Conservation (phyloP, 2,888 invertebrate genomes). For the Cerastoderma edule region DNA sequence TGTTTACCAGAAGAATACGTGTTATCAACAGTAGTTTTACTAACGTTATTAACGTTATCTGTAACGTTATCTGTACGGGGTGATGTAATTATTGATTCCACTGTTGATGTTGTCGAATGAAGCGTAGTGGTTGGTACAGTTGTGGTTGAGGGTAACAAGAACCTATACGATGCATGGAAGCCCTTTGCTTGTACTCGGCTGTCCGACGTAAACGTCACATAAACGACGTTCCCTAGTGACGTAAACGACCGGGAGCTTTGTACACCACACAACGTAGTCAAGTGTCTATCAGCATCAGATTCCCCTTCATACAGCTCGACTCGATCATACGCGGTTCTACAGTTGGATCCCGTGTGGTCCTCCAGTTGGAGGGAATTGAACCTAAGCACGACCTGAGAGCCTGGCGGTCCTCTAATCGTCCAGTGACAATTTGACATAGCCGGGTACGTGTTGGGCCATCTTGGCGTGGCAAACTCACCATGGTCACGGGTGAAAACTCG, state of each 20-base stretch:
- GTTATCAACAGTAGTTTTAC: background rate
- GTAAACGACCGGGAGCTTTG: conserved; percentile 58
- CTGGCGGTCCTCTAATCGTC: conserved; percentile 72
- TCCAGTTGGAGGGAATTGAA: conserved; percentile 78
- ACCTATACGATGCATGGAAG: conserved; percentile 78
- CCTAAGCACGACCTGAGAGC: conserved; percentile 68
- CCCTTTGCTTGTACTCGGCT: conserved; percentile 75
- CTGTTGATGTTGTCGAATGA: too few relatives aligned
- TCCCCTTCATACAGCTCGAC: conserved; percentile 70
- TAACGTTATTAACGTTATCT: too few relatives aligned
- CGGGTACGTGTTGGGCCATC: conserved; percentile 78
- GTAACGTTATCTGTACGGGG: too few relatives aligned
- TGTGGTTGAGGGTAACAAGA: conserved; percentile 48
- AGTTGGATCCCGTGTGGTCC: conserved; percentile 72
- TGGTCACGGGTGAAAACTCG: conserved; percentile 68
- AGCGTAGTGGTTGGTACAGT: background rate
- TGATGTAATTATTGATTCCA: too few relatives aligned
- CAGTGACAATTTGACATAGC: conserved; percentile 73
- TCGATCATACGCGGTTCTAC: conserved; percentile 71
- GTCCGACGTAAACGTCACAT: conserved; percentile 76
- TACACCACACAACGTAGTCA: conserved; percentile 67
- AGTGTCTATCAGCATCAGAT: conserved; percentile 40
- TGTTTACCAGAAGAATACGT: too few relatives aligned
- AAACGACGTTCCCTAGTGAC: conserved; percentile 68
- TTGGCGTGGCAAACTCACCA: conserved; percentile 79